Percentiles rank a stretch among this genome's conserved stretches.
phyloP scores from a whole-genome alignment of 2,888 invertebrate genomes.

The Orchesella flavescens region DNA sequence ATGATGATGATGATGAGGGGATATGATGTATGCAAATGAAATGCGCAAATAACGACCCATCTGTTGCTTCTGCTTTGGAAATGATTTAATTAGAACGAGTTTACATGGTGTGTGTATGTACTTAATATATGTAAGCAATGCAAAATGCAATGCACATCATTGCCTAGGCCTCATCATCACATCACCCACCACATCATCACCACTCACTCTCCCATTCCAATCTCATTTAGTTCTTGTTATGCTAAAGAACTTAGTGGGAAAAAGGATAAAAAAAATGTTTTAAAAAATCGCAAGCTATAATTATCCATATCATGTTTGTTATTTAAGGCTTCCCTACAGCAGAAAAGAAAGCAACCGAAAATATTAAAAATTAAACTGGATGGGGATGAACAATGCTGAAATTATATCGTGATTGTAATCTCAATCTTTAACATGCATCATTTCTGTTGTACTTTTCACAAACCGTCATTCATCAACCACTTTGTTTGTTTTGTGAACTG shows the following conservation, averaged over 20 bases:
- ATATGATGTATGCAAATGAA: constrained; percentile 21
- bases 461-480: not conserved
- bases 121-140: not conserved
- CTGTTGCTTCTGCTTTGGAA: constrained; percentile 52
- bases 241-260: constrained; percentile 9
- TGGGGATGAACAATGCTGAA: constrained; percentile 7
- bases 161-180: too few relatives aligned
- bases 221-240: constrained; percentile 40
- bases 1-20: constrained; percentile 32
- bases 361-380: not conserved
- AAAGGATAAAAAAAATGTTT: constrained; percentile 29
- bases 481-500: too few relatives aligned
- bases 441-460: not conserved
- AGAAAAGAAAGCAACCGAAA: not conserved
- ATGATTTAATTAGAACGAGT: constrained; percentile 60
- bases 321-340: constrained; percentile 54
- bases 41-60: constrained; percentile 38
- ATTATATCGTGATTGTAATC: not conserved
- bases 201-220: constrained; percentile 6
- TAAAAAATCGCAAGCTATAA: constrained; percentile 52
- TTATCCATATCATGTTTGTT: constrained; percentile 57
- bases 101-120: constrained; percentile 9
- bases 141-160: not conserved
- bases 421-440: not conserved
- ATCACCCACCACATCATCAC: not conserved